Base-by-base conservation (phyloP, 2,888 invertebrate species). In the Darwinula stevensoni region DNA sequence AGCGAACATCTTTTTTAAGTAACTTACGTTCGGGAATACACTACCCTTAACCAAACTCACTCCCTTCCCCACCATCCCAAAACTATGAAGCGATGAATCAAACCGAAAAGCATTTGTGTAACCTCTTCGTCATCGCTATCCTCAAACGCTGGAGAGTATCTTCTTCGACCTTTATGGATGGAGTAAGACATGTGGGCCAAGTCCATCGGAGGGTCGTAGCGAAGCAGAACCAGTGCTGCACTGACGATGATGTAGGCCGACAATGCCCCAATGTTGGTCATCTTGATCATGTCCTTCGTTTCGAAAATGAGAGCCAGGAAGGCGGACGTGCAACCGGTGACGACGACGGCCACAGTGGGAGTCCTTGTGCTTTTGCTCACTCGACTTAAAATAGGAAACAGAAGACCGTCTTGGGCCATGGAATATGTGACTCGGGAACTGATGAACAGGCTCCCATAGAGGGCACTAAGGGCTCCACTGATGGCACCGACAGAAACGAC, bases 231-330 rank as follows among this genome's bases (percentile, higher is more conserved):
- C 4, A 84, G 75, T 37, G 74, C 71, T 11, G 76, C 76, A 39
- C 80, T 76, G 3, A 86, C 84, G 38, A 84, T 78, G 2, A 80
- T 80, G 47, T 84, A 84, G 1, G 80, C 78, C 41, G 78, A 50
- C 31, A 80, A 56, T 1, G 76, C 78, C 1, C 76, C 76, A 44
- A 86, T 84, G 2, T 82, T 82, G 76, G 86, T 80, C 47, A 86
- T 82, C 47, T 86, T 82, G 0, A 86, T 80, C 27, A 86, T 56
- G 40, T 78, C 78, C 41, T 75, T 68, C 40, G 86, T 59, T 51
- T 86, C 82, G 44, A 84, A 75, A 22, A 82, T 48, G 27, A 84
- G 52, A 3, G 84, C 80, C 38, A 84, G 67, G 0, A 72, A 34
- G 2, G 72, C 73, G 30, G 74, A 70, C 16, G 65, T 54, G 12